Evolutionary conservation across 2,888 invertebrate species (phyloP), one percentile per base, ranked within the genome.

Genomic region (Slavum lentiscoides): DNA sequence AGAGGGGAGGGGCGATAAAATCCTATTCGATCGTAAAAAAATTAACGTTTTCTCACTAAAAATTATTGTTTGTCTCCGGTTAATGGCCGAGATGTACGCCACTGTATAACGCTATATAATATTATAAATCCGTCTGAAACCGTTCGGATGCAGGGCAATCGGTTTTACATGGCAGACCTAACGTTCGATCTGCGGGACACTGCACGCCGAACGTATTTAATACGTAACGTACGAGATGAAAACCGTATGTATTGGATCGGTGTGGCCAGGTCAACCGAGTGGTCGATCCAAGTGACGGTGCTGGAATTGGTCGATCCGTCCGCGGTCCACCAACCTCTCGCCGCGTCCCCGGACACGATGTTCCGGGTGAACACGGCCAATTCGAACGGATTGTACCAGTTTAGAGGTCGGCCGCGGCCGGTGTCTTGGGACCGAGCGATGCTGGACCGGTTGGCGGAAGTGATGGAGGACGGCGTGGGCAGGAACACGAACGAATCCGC

Each of bases 271-370:
- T 8, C 37, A n/a, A 17, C 5, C 9, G 2, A n/a, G 19, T 1
- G 7, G 4, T 17, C 3, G 9, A 21, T n/a, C 8, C 74, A 53
- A 15, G 30, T 74, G 30, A 15, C 64, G 23, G 70, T 58, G 39
- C 72, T 75, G 53, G 81, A 66, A 15, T 61, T 69, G 64, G 75
- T 61, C n/a, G 55, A 61, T 11, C 74, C 49, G n/a, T 19, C n/a
- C 3, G 0, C 43, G 21, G 62, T 49, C 58, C 61, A 9, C 39
- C 53, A 55, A 59, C 19, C 0, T 30, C 9, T 2, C 17, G 15
- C 2, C n/a, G 19, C 21, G 11, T 23, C 21, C 7, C 23, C 70
- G 19, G 49, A 15, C 9, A 62, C 64, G 53, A 13, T 8, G n/a
- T 74, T 74, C 53, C 62, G 53, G 15, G 62, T 74, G 53, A 13